These are phyloP conservation scores for Heliopora coerulea DNA, from an alignment of 92 coral and sea anemone genomes.

Conservation along the genomic window DNA sequence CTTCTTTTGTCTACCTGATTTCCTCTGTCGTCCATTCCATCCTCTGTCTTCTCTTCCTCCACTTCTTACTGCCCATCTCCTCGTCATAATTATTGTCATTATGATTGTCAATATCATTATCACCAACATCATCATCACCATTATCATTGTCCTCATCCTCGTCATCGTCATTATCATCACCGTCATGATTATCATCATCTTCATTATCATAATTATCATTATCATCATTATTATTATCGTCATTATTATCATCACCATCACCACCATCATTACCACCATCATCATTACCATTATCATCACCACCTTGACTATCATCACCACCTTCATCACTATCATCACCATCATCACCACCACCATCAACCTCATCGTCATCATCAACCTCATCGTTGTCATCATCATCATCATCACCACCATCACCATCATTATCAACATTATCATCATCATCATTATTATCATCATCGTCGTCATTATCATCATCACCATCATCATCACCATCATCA, in stretches of 20 bases:
- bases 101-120: background rate
- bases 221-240: background rate
- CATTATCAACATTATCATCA: background rate
- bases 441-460: slow-evolving; percentile 1
- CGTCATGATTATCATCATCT: background rate
- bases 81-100: background rate
- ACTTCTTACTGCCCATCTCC: slow-evolving; percentile 5
- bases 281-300: background rate
- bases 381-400: background rate
- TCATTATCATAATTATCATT: background rate
- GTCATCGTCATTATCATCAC: background rate
- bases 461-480: background rate
- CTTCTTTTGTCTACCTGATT: background rate
- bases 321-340: background rate
- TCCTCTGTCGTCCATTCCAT: background rate
- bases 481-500: background rate
- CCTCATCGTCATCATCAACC: background rate
- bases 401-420: background rate
- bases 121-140: background rate
- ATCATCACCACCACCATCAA: background rate
- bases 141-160: background rate
- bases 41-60: background rate
- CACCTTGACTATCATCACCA: background rate
- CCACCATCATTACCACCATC: background rate
- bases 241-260: background rate